phyloP scores from a whole-genome alignment of 1,140 invertebrate species.

The Cyphomyrmex costatus region DNA sequence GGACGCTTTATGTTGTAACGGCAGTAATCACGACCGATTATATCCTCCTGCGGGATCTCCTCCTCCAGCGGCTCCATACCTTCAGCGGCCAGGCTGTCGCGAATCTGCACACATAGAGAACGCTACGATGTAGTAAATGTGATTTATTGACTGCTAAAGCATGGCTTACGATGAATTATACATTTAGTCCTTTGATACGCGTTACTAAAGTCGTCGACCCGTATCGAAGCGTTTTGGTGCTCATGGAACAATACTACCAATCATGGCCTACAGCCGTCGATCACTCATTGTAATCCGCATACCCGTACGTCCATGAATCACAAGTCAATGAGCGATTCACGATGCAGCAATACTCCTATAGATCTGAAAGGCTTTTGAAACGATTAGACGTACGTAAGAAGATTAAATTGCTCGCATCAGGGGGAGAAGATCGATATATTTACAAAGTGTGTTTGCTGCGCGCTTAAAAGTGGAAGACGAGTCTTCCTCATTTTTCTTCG shows the following conservation, averaged over 20 bases:
- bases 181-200: slow-evolving; percentile 15
- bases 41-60: slow-evolving; percentile 84
- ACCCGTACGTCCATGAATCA: not conserved
- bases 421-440: slow-evolving; percentile 26
- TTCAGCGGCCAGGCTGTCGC: slow-evolving; percentile 83
- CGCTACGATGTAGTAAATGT: slow-evolving; percentile 28
- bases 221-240: not conserved
- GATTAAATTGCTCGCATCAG: slow-evolving; percentile 22
- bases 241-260: slow-evolving; percentile 45
- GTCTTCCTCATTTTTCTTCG: not conserved
- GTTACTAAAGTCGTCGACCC: not conserved
- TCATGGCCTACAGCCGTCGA: slow-evolving; percentile 14
- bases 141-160: slow-evolving; percentile 53
- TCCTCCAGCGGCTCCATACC: slow-evolving; percentile 84
- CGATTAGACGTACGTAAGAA: not conserved
- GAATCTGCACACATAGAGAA: slow-evolving; percentile 77
- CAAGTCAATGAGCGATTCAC: not conserved
- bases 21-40: slow-evolving; percentile 85
- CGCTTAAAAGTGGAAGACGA: not conserved
- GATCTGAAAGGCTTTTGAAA: not conserved
- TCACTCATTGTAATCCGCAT: slow-evolving; percentile 45
- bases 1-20: slow-evolving; percentile 83
- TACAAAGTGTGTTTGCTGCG: slow-evolving; percentile 1
- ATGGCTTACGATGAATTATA: slow-evolving; percentile 45
- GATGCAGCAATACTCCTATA: not conserved